Base-by-base conservation (phyloP, 37 sponge, comb jelly and placozoan species). In the Diacarnus erythraeanus region DNA sequence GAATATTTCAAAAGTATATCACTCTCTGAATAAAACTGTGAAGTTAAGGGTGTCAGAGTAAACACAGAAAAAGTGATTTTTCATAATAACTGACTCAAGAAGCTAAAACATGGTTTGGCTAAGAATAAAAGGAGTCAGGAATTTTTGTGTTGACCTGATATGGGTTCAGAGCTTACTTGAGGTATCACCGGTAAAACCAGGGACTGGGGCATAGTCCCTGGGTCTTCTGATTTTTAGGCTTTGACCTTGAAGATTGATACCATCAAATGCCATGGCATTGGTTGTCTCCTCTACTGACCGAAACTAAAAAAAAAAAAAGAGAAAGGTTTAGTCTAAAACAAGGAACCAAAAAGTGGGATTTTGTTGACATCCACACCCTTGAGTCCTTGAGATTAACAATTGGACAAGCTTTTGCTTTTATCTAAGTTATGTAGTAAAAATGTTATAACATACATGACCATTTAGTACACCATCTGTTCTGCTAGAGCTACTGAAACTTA, bases 221-320 rank as follows among this genome's bases (percentile, higher is more conserved):
- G 99, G 99, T 39, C 99, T 44, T 10, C 99, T 74, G 37, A 99
- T 99, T 80, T 96, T 99, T 35, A 99, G 77, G 65, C 95, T 70
- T 72, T 99, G 99, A 8, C 95, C 94, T 82, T 95, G 95, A 47
- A 97, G 81, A n/a, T 66, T 88, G 66, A 99, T 96, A 9, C 99
- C 99, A 94, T 99, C 99, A 84, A 99, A 94, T 12, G 99, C 99
- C 87, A 99, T 88, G 4, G 90, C 91, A 83, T 82, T 96, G 40
- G 99, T 96, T 1, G 93, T 92, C 85, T 99, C 99, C 74, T 99
- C 99, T 26, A 99, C 95, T 38, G 99, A 99, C 1, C 99, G 92
- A 42, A 99, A 90, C 97, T 97, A 42, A 78, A 42, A 47, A 26
- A 30, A 2, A 56, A 51, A 3, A 6, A 6, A 42, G 8, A 17